These are phyloP conservation scores for Archocentrus centrarchus DNA, from an alignment of 2,113 vertebrate genomes.

Conservation along the genomic window DNA sequence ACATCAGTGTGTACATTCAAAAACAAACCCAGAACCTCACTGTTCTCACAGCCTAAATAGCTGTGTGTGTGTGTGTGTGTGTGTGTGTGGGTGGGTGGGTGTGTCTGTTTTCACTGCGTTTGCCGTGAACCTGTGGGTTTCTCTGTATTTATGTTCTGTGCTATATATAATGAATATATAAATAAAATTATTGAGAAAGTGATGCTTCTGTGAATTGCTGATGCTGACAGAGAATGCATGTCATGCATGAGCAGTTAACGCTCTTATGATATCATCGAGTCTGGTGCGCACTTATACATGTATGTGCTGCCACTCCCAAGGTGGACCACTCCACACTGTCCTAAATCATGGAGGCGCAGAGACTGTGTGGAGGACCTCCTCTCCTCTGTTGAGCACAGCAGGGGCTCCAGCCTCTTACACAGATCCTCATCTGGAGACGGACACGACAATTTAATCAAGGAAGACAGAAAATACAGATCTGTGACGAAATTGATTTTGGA, in stretches of 20 bases:
- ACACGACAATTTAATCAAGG: too few relatives aligned
- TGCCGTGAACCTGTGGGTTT: too few relatives aligned
- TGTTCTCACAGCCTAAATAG: background rate
- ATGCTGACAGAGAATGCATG: background rate
- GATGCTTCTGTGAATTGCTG: background rate
- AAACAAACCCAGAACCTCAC: background rate
- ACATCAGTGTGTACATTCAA: background rate
- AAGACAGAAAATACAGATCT: too few relatives aligned
- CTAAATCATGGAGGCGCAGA: background rate
- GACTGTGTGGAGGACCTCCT: background rate
- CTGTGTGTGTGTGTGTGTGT: background rate
- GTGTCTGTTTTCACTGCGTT: too few relatives aligned
- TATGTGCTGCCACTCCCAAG: slow-evolving; percentile 28
- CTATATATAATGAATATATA: too few relatives aligned
- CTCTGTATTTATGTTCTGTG: too few relatives aligned
- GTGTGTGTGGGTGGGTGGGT: too few relatives aligned
- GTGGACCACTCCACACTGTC: background rate
- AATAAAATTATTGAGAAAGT: too few relatives aligned
- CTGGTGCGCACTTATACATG: slow-evolving; percentile 4
- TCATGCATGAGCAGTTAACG: slow-evolving; percentile 20
- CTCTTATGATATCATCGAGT: slow-evolving; percentile 38
- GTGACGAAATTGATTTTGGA: too few relatives aligned
- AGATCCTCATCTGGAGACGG: too few relatives aligned
- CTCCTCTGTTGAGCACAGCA: background rate
- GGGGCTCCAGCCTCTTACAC: too few relatives aligned